These are phyloP conservation scores for Steromphala cineraria DNA, from an alignment of 2,888 invertebrate genomes.

Conservation along the genomic window DNA sequence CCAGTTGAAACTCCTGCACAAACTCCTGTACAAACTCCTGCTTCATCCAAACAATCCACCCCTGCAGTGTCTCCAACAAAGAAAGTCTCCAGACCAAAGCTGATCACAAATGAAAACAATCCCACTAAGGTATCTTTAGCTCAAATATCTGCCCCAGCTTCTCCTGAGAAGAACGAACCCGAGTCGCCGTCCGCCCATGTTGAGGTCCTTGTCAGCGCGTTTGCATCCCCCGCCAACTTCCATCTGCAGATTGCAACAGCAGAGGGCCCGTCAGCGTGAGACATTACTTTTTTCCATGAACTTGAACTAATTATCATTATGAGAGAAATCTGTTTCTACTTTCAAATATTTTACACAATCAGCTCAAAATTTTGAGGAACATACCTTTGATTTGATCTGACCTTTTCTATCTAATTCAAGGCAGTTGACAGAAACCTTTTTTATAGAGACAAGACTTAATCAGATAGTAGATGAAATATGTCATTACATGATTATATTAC, in stretches of 20 bases:
- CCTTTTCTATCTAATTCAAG: too few relatives aligned
- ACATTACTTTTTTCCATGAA: background rate
- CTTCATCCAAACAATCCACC: background rate
- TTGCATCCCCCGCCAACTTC: slow-evolving; percentile 73
- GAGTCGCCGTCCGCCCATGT: slow-evolving; percentile 31
- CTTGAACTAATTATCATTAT: background rate
- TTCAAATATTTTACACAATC: too few relatives aligned
- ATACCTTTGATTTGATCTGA: too few relatives aligned
- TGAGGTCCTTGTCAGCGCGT: slow-evolving; percentile 59
- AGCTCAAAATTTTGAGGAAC: too few relatives aligned
- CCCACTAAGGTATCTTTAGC: background rate
- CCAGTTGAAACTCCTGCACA: too few relatives aligned
- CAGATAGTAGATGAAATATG: too few relatives aligned
- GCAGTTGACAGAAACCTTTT: too few relatives aligned
- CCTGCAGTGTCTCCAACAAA: background rate
- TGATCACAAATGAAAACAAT: background rate
- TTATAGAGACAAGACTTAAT: too few relatives aligned
- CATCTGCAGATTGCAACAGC: slow-evolving; percentile 78
- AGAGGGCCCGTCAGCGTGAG: slow-evolving; percentile 77
- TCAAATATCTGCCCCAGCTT: background rate
- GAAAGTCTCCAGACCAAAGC: background rate
- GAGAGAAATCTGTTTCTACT: background rate
- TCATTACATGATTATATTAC: too few relatives aligned
- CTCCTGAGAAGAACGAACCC: slow-evolving; percentile 25
- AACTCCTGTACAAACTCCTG: too few relatives aligned